phyloP scores from a whole-genome alignment of 92 coral and sea anemone genomes.

The Siderastrea siderea region DNA sequence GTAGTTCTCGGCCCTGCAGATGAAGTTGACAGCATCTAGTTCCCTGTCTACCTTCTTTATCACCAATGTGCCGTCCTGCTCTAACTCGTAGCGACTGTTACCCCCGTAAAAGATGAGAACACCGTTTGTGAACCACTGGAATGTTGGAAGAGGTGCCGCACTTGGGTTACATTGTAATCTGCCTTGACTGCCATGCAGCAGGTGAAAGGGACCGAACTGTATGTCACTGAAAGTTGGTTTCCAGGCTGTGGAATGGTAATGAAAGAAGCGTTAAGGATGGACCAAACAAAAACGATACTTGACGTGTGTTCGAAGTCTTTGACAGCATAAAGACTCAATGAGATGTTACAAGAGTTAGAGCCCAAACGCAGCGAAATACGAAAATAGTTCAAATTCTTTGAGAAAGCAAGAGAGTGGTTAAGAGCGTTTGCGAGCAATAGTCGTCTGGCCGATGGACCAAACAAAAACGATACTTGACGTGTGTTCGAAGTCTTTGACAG shows the following conservation, averaged over 20 bases:
- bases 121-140: slow-evolving; percentile 30
- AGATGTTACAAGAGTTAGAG: too few relatives aligned
- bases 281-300: too few relatives aligned
- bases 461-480: too few relatives aligned
- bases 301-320: too few relatives aligned
- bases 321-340: too few relatives aligned
- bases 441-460: too few relatives aligned
- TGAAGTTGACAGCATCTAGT: slow-evolving; percentile 29
- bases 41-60: slow-evolving; percentile 31
- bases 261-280: neutral
- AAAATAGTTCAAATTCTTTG: too few relatives aligned
- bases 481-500: too few relatives aligned
- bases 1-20: slow-evolving; percentile 33
- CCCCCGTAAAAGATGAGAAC: neutral
- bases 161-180: slow-evolving; percentile 37
- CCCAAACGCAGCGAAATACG: too few relatives aligned
- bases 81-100: slow-evolving; percentile 10
- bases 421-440: too few relatives aligned
- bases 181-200: slow-evolving; percentile 21
- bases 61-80: slow-evolving; percentile 15
- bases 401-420: too few relatives aligned
- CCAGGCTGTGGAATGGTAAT: slow-evolving; percentile 18
- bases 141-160: slow-evolving; percentile 30
- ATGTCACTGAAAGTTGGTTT: slow-evolving; percentile 16
- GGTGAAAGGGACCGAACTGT: slow-evolving; percentile 26